Percentiles rank a stretch among this genome's conserved stretches.
phyloP scores from a whole-genome alignment of 2,113 vertebrate genomes.

The Gnathochromis pfefferi region DNA sequence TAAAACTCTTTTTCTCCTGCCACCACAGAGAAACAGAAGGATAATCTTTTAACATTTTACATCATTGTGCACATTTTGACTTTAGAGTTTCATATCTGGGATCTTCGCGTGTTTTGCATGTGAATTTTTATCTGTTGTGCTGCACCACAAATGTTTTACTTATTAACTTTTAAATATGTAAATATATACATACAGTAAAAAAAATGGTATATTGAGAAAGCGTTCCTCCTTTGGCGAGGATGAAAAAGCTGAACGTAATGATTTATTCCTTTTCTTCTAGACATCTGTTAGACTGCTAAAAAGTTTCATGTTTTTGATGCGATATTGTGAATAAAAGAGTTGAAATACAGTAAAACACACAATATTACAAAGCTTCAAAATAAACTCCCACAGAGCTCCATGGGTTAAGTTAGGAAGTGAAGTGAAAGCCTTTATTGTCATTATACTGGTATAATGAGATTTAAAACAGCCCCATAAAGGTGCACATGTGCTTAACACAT shows the following conservation, averaged over 20 bases:
- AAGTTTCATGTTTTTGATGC: background rate
- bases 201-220: background rate
- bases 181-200: background rate
- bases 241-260: background rate
- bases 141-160: background rate
- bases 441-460: background rate
- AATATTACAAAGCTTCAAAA: background rate
- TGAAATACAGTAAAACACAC: background rate
- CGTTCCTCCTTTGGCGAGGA: background rate
- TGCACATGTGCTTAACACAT: background rate
- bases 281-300: background rate
- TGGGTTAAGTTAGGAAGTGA: background rate
- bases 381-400: background rate
- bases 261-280: background rate
- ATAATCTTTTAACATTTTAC: background rate
- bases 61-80: background rate
- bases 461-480: background rate
- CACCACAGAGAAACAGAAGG: background rate
- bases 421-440: background rate
- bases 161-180: background rate
- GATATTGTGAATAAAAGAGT: background rate
- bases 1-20: background rate
- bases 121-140: background rate
- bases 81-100: background rate
- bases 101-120: fast-evolving